Evolutionary conservation across 2,797 vertebrate species (phyloP), one percentile per base, ranked within the genome.

Genomic region (Takifugu ocellatus): DNA sequence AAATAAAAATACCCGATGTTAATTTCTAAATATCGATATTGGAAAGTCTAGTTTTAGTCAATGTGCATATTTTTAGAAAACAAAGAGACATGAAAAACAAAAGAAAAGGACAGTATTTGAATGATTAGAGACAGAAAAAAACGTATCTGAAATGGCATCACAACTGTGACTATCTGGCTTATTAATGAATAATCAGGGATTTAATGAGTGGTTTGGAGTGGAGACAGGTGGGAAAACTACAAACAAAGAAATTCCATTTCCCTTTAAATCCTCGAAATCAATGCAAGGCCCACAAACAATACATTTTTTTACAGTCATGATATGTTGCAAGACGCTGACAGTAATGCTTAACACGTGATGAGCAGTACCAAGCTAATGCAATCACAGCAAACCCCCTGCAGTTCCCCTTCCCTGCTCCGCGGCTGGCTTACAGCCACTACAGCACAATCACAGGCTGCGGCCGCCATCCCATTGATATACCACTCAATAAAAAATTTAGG

Each of bases 301-400:
- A 62, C 63, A 70, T 76, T 73, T 76, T 70, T 68, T 74, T 75
- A 70, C 44, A 61, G 65, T 78, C 67, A 73, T 69, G 56, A 66
- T 62, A 73, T 92, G 86, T 90, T 84, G 90, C 89, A 92, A 91
- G 69, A 75, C 56, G 68, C 78, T 87, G 80, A 88, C 86, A 83
- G 84, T 87, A 88, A 88, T 48, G 58, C 59, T 59, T 12, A 72
- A 63, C 91, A 92, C 82, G 90, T 92, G 92, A 91, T 82, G 54
- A 82, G 60, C 84, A 68, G 67, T 54, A 79, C 75, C 71, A 52
- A 54, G 64, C 76, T 90, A 89, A 89, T 91, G 91, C 89, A 92
- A 92, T 88, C 78, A 64, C 65, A 89, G 91, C 83, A 91, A 90
- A 67, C 79, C 89, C 85, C 88, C 75, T 50, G 54, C 77, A 89